Percentiles rank a stretch among this genome's conserved stretches.
phyloP scores from a whole-genome alignment of 1,140 invertebrate genomes.

The Hypothenemus hampei region DNA sequence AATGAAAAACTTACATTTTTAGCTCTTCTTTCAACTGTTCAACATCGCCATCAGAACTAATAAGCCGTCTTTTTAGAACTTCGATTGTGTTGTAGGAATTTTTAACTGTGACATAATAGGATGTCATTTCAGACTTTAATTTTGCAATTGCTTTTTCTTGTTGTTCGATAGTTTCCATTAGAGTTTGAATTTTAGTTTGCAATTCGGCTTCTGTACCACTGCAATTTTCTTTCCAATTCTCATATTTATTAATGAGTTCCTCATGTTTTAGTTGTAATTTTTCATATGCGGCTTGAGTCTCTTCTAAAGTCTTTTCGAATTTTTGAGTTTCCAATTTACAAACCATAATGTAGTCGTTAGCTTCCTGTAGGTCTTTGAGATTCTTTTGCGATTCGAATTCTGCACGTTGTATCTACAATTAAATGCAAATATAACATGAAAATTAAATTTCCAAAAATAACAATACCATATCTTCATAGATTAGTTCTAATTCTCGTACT shows the following conservation, averaged over 20 bases:
- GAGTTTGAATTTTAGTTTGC: slow-evolving; percentile 22
- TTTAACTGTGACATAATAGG: slow-evolving; percentile 48
- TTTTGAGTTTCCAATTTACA: slow-evolving; percentile 51
- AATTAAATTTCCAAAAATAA: no score
- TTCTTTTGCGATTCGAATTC: slow-evolving; percentile 46
- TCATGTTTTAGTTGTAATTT: slow-evolving; percentile 45
- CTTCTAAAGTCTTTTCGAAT: slow-evolving; percentile 44
- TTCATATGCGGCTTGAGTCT: slow-evolving; percentile 43
- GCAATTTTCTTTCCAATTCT: slow-evolving; percentile 16
- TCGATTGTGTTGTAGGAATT: slow-evolving; percentile 49
- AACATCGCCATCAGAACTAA: slow-evolving; percentile 51
- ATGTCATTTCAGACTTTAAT: slow-evolving; percentile 46
- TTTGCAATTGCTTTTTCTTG: slow-evolving; percentile 45
- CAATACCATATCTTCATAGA: slow-evolving; percentile 47
- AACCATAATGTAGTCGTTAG: slow-evolving; percentile 50
- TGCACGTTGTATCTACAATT: no score
- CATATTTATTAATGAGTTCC: slow-evolving; percentile 34
- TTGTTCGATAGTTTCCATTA: slow-evolving; percentile 20
- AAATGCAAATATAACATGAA: no score
- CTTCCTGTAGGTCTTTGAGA: slow-evolving; percentile 50
- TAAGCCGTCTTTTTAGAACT: slow-evolving; percentile 48
- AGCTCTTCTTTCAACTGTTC: slow-evolving; percentile 49
- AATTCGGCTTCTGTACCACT: slow-evolving; percentile 14
- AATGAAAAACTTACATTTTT: slow-evolving; percentile 9
- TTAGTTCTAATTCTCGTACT: slow-evolving; percentile 51